A percentile compares a stretch with the other conserved stretches of the same genome.
Evolutionary conservation across 2,797 vertebrate species (phyloP).

Genomic region (Myripristis murdjan): DNA sequence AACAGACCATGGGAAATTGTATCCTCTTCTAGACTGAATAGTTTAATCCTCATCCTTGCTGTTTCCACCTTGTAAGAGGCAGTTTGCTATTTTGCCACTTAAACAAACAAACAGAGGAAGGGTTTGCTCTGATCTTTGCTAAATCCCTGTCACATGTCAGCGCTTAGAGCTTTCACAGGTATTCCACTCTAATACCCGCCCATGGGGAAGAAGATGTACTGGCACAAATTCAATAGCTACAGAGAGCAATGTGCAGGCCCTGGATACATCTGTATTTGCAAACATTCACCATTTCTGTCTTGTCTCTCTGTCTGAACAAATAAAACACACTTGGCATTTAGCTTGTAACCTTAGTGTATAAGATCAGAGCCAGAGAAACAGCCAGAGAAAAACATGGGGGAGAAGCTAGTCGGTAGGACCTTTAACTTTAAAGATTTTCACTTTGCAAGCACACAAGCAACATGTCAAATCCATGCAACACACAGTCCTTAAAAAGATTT

Average conservation of each 20-base stretch:
- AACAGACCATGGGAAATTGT: not conserved
- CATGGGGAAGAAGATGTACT: constrained; percentile 42
- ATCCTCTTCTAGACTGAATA: constrained; percentile 12
- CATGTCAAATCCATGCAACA: constrained; percentile 21
- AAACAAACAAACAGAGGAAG: constrained; percentile 29
- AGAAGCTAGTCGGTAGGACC: not conserved
- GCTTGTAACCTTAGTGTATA: constrained; percentile 13
- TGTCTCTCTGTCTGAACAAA: constrained; percentile 25
- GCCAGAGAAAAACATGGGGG: constrained; percentile 14
- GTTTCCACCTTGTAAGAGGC: constrained; percentile 10
- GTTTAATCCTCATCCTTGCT: constrained; percentile 22
- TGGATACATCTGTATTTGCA: constrained; percentile 16
- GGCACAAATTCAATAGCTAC: constrained; percentile 20
- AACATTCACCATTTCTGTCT: constrained; percentile 34
- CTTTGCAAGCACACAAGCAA: constrained; percentile 36
- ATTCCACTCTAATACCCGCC: constrained; percentile 34
- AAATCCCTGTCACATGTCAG: constrained; percentile 40
- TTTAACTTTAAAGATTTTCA: constrained; percentile 19
- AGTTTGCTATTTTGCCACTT: not conserved
- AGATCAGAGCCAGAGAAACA: constrained; percentile 12
- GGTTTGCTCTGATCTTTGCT: constrained; percentile 39
- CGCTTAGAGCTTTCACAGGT: constrained; percentile 37
- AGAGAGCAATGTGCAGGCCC: constrained; percentile 45
- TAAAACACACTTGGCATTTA: constrained; percentile 25
- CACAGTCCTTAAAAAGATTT: constrained; percentile 19